These are phyloP conservation scores for Enteromius radiatus DNA, from an alignment of 2,797 vertebrate species.

Conservation along the genomic window DNA sequence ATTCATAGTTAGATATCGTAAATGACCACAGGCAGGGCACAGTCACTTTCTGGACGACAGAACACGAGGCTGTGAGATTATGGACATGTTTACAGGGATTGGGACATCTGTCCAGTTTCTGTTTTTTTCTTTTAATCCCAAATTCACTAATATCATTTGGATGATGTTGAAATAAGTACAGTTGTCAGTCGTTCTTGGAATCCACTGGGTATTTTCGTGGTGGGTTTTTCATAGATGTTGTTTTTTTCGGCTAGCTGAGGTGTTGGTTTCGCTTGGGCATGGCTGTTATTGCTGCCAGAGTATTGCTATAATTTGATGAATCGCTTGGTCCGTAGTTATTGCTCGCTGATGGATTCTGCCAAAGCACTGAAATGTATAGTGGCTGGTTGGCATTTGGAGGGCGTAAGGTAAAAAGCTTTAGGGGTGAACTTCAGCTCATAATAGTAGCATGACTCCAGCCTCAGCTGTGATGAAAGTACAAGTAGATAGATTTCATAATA, in stretches of 20 bases:
- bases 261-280: conserved; percentile 60
- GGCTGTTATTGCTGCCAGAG: conserved; percentile 82
- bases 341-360: conserved; percentile 68
- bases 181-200: conserved; percentile 22
- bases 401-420: conserved; percentile 32
- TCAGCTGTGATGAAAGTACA: conserved; percentile 4
- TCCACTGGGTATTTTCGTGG: conserved; percentile 8
- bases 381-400: conserved; percentile 37
- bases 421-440: conserved; percentile 21
- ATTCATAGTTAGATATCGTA: conserved; percentile 50
- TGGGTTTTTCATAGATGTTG: conserved; percentile 13
- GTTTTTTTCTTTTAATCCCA: conserved; percentile 44
- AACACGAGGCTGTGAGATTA: conserved; percentile 68
- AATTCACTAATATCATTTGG: conserved; percentile 37
- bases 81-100: conserved; percentile 55
- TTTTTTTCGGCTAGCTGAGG: conserved; percentile 57
- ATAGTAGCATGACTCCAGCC: conserved; percentile 17
- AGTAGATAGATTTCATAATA: background rate
- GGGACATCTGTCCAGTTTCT: conserved; percentile 50
- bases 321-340: conserved; percentile 73
- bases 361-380: conserved; percentile 30
- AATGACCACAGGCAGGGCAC: conserved; percentile 53
- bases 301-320: conserved; percentile 80
- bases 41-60: conserved; percentile 24
- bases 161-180: conserved; percentile 12